Base-by-base conservation (phyloP, 2,888 invertebrate species). In the Hyalella azteca region DNA sequence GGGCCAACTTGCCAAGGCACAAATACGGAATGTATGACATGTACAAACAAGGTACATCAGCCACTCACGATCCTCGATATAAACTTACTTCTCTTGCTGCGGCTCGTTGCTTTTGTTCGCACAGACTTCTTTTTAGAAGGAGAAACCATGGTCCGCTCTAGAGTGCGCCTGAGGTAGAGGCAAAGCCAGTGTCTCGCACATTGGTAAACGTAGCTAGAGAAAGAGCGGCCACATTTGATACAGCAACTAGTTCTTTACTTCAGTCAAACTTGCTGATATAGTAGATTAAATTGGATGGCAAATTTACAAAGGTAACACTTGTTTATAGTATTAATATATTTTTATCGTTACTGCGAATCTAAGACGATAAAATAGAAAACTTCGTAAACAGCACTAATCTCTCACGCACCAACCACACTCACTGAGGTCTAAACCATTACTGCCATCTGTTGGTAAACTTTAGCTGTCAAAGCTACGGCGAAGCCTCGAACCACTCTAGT, bases 141-240 rank as follows among this genome's bases (percentile, higher is more conserved):
- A 66, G 66, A 66, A 66, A 66, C 66, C 66, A 66, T 66, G 39
- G 66, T 66, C 66, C 40, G 66, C 66, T 60, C 60, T 15, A 36
- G 22, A 60, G 60, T n/a, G n/a, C n/a, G n/a, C n/a, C 49, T 22
- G 54, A 54, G 54, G 54, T 54, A 22, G 54, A 54, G 54, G 54
- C 54, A 54, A n/a, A 54, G 54, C 54, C 26, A 54, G 26, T 54
- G 54, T 54, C 26, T 22, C 54, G 54, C 22, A 26, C 54, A 54
- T 54, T 54, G 54, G 54, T 54, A 54, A 15, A 13, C n/a, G 22
- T 29, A 9, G 54, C n/a, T 5, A 54, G 54, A 54, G 54, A 54
- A 54, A 54, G 54, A 54, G 54, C 54, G 54, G 54, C 54, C 54
- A 54, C 54, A 26, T 29, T 54, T 54, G 54, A 22, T 54, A 22